phyloP scores from a whole-genome alignment of 1,140 invertebrate genomes.

The Ericerus pela region DNA sequence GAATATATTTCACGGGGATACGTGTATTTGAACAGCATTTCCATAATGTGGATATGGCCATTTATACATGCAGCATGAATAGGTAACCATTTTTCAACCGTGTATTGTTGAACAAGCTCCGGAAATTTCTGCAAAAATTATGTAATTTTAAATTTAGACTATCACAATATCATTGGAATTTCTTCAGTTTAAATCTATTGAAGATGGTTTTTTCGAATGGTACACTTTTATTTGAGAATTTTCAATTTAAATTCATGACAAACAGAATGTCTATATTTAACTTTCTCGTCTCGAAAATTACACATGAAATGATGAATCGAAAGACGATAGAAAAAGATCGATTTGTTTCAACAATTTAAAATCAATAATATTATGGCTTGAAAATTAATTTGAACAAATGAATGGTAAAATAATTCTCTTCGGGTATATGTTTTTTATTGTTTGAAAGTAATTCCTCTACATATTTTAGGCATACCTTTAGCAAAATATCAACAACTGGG shows the following conservation, averaged over 20 bases:
- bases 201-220: slow-evolving; percentile 6
- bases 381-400: too few species aligned
- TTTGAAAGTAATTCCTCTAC: too few species aligned
- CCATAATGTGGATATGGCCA: slow-evolving; percentile 59
- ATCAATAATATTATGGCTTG: too few species aligned
- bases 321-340: too few species aligned
- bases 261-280: not conserved
- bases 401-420: too few species aligned
- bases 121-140: slow-evolving; percentile 46
- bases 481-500: slow-evolving; percentile 62
- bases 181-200: slow-evolving; percentile 16
- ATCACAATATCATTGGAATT: too few species aligned
- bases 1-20: slow-evolving; percentile 58
- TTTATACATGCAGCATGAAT: slow-evolving; percentile 84
- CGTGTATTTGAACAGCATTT: slow-evolving; percentile 60
- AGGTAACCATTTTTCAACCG: slow-evolving; percentile 82
- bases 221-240: not conserved
- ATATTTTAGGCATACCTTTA: slow-evolving; percentile 38
- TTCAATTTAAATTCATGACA: not conserved
- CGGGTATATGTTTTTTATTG: too few species aligned
- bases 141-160: too few species aligned
- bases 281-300: not conserved
- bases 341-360: too few species aligned
- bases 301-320: not conserved
- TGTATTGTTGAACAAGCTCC: slow-evolving; percentile 48